Evolutionary conservation across 2,797 vertebrate genomes (phyloP).

Genomic region (Acridotheres tristis): DNA sequence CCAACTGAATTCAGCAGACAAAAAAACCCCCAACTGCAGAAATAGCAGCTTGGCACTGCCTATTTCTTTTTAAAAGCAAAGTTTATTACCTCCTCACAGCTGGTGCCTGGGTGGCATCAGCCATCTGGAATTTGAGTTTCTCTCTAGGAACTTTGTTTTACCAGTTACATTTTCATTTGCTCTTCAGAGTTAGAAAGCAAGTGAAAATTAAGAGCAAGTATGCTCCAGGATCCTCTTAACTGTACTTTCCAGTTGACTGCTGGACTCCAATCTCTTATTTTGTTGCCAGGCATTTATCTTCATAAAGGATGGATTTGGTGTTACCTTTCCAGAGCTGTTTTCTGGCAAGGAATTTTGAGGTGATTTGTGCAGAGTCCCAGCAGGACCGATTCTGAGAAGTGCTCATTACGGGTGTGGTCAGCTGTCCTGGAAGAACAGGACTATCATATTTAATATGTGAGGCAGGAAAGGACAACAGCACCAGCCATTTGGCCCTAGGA

Average conservation of each 20-base stretch:
- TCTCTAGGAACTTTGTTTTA: constrained; percentile 38
- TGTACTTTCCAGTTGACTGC: neutral
- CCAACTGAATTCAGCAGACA: neutral
- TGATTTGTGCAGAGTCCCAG: neutral
- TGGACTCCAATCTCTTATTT: neutral
- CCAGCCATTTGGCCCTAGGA: neutral
- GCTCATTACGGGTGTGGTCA: neutral
- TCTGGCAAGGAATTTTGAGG: neutral
- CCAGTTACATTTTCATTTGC: neutral
- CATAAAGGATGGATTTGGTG: neutral
- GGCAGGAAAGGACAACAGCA: neutral
- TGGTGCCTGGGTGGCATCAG: constrained; percentile 17
- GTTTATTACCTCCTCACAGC: constrained; percentile 26
- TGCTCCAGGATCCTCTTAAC: neutral
- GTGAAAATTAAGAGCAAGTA: neutral
- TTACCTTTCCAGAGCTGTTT: neutral
- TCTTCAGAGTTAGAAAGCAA: neutral
- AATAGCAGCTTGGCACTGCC: neutral
- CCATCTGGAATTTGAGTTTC: constrained; percentile 10
- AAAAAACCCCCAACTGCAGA: neutral
- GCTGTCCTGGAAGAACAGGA: neutral
- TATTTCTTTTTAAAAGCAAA: constrained; percentile 4
- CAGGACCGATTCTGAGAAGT: neutral
- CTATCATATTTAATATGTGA: neutral
- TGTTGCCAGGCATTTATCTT: neutral